phyloP scores from a whole-genome alignment of 2,797 vertebrate genomes.

The Spinus olivaceus region DNA sequence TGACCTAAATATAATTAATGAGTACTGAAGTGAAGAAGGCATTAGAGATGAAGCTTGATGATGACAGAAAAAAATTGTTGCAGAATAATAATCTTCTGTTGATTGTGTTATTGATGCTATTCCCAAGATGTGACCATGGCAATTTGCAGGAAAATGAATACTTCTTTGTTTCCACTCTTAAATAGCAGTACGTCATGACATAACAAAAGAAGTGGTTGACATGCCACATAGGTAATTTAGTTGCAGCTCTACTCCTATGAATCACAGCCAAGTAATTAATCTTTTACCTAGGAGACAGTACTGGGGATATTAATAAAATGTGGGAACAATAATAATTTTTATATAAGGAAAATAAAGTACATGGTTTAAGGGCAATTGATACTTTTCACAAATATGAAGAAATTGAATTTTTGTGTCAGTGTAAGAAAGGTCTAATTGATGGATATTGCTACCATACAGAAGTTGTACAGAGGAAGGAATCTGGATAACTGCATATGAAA shows the following conservation, averaged over 20 bases:
- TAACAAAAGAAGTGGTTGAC: conserved; percentile 36
- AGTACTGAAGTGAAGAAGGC: not conserved
- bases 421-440: conserved; percentile 7
- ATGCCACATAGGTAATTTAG: conserved; percentile 39
- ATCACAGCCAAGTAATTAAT: conserved; percentile 64
- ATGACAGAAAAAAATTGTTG: conserved; percentile 18
- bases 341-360: not conserved
- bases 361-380: conserved; percentile 17
- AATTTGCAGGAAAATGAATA: conserved; percentile 4
- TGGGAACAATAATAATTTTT: conserved; percentile 34
- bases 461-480: not conserved
- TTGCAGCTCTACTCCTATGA: conserved; percentile 44
- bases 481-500: not conserved
- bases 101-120: not conserved
- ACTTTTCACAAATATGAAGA: conserved; percentile 28
- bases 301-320: conserved; percentile 55
- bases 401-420: conserved; percentile 9
- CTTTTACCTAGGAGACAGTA: conserved; percentile 62
- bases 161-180: conserved; percentile 29
- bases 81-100: not conserved
- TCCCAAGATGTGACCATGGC: not conserved
- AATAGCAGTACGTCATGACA: not conserved
- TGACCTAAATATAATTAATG: conserved; percentile 55
- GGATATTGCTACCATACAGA: not conserved
- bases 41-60: not conserved